Base-by-base conservation (phyloP, 2,113 vertebrate species). In the Pionites leucogaster region DNA sequence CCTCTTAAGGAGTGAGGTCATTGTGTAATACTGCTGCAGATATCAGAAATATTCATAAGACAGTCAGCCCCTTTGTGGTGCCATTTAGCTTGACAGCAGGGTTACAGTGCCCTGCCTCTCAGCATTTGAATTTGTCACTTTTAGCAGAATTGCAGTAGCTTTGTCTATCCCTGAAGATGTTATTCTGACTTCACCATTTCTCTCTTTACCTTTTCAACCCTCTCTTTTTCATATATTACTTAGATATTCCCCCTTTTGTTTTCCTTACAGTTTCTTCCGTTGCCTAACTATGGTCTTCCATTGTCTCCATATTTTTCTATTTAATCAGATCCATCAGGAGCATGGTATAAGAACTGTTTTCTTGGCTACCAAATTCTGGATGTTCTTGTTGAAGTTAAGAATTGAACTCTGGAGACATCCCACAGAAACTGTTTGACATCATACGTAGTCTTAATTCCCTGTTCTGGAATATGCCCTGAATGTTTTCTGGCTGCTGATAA, bases 371-470 rank as follows among this genome's bases (percentile, higher is more conserved):
- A 64, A 60, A 50, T 89, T 91, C 91, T 76, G 86, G 57, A 69
- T 91, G 65, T 88, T 91, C 49, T 93, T 74, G 41, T 86, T 93
- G 79, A 68, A 95, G 95, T 63, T 72, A 80, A 82, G 53, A 62
- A 79, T 93, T 92, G 92, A 91, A 67, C 74, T 78, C 92, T 76
- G 77, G 83, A 88, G 82, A 57, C 4, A 4, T 78, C 77, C 53
- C 55, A 37, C 81, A 81, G 81, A 57, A 92, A 82, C 76, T 82
- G 77, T 74, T 91, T 85, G 79, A 83, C 68, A 64, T 91, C 25
- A 9, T 88, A 60, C 63, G 52, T 91, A 88, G 76, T 70, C 71
- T 88, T 93, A 77, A 63, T 84, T 89, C 68, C 92, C 64, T 79
- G 52, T 82, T 89, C 82, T 88, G 70, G 71, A 68, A 85, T 79